These are phyloP conservation scores for Chloroceryle inda DNA, from an alignment of 2,797 vertebrate species.

Conservation along the genomic window DNA sequence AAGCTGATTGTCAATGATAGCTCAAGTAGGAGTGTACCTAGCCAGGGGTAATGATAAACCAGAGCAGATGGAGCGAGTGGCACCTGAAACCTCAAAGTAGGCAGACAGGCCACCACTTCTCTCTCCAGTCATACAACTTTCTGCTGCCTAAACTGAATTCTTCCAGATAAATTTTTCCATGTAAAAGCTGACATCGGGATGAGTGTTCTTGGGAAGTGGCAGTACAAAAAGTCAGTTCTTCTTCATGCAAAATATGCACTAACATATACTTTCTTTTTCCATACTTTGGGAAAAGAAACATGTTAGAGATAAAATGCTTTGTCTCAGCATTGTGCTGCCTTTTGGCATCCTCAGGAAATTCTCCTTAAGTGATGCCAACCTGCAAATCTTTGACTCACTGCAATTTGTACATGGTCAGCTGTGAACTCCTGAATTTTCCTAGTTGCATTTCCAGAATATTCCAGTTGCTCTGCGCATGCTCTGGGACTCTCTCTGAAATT, in stretches of 20 bases:
- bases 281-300: not conserved
- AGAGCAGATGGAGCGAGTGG: accelerated
- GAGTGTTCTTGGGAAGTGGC: not conserved
- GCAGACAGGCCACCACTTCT: not conserved
- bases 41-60: not conserved
- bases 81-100: not conserved
- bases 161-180: not conserved
- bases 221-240: not conserved
- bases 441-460: slow-evolving; percentile 57
- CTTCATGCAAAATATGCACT: not conserved
- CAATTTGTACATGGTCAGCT: slow-evolving; percentile 17
- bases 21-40: not conserved
- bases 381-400: not conserved
- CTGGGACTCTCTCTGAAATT: not conserved
- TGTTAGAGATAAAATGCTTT: not conserved
- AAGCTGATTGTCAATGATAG: not conserved
- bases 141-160: not conserved
- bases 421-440: slow-evolving; percentile 13
- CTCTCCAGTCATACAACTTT: not conserved
- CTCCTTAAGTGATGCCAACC: not conserved
- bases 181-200: not conserved
- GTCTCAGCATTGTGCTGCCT: not conserved
- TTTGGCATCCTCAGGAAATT: not conserved
- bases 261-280: not conserved
- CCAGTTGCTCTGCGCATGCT: slow-evolving; percentile 3